Percentiles rank a stretch among this genome's conserved stretches.
These are phyloP conservation scores for Idaea aversata DNA, from an alignment of 2,888 invertebrate genomes.

Conservation along the genomic window DNA sequence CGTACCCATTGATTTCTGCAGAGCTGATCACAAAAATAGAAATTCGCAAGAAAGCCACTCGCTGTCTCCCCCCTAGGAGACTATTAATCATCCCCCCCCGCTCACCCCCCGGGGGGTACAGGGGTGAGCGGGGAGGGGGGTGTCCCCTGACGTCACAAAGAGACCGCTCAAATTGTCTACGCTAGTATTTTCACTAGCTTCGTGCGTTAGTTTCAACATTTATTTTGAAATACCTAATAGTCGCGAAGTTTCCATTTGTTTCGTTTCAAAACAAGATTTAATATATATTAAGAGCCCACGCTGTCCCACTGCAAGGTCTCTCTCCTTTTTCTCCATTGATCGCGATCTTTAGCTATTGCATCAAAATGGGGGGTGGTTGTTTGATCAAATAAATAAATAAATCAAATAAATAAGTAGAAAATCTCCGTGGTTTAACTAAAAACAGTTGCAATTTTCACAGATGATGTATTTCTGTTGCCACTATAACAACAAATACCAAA, in stretches of 20 bases:
- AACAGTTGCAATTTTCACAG: no score
- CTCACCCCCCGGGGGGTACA: slow-evolving; percentile 22
- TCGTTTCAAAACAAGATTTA: background rate
- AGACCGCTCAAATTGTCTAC: slow-evolving; percentile 35
- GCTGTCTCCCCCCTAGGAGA: slow-evolving; percentile 37
- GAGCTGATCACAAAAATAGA: slow-evolving; percentile 28
- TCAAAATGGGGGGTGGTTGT: no score
- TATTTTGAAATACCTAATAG: background rate
- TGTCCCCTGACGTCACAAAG: slow-evolving; percentile 38
- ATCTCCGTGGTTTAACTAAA: no score
- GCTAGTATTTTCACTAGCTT: slow-evolving; percentile 40
- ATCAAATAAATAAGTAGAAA: no score
- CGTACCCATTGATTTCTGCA: slow-evolving; percentile 21
- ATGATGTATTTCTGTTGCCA: no score
- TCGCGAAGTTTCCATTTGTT: background rate
- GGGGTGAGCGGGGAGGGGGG: background rate
- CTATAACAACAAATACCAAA: no score
- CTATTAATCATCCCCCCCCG: slow-evolving; percentile 59
- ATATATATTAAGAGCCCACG: background rate
- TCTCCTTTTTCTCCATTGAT: no score
- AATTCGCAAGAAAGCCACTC: slow-evolving; percentile 36
- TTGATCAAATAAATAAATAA: no score
- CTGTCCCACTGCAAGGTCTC: no score
- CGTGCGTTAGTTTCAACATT: slow-evolving; percentile 14
- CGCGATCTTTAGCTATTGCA: no score